phyloP scores from a whole-genome alignment of 2,797 vertebrate species.

The Acrossocheilus fasciatus region DNA sequence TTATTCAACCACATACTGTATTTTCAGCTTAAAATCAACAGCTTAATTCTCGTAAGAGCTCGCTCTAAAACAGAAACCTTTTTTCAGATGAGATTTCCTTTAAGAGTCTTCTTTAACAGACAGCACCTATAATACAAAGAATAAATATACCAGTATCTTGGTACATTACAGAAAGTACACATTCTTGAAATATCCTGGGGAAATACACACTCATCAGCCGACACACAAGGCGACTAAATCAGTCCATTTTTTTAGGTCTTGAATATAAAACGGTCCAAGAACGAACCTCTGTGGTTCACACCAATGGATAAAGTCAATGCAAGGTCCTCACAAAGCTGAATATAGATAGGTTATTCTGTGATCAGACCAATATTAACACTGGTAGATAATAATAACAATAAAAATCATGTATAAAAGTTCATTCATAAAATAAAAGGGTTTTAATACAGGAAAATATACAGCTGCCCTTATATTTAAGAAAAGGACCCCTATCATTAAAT shows the following conservation, averaged over 20 bases:
- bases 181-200: constrained; percentile 47
- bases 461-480: neutral
- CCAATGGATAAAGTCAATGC: constrained; percentile 4
- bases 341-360: neutral
- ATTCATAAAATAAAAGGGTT: neutral
- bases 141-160: constrained; percentile 90
- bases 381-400: neutral
- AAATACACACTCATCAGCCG: constrained; percentile 13
- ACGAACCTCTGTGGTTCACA: neutral
- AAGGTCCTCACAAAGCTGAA: constrained; percentile 6
- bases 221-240: constrained; percentile 10
- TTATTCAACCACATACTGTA: constrained; percentile 2
- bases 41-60: constrained; percentile 60
- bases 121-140: constrained; percentile 93
- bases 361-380: neutral
- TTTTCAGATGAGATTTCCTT: constrained; percentile 83
- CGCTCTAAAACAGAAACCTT: constrained; percentile 90
- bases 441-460: neutral
- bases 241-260: neutral
- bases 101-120: constrained; percentile 84
- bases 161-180: constrained; percentile 72
- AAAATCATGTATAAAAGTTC: neutral
- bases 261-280: neutral
- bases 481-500: neutral
- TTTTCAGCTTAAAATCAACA: constrained; percentile 19